Base-by-base conservation (phyloP, 2,797 vertebrate species). In the Myoxocephalus aenaeus region DNA sequence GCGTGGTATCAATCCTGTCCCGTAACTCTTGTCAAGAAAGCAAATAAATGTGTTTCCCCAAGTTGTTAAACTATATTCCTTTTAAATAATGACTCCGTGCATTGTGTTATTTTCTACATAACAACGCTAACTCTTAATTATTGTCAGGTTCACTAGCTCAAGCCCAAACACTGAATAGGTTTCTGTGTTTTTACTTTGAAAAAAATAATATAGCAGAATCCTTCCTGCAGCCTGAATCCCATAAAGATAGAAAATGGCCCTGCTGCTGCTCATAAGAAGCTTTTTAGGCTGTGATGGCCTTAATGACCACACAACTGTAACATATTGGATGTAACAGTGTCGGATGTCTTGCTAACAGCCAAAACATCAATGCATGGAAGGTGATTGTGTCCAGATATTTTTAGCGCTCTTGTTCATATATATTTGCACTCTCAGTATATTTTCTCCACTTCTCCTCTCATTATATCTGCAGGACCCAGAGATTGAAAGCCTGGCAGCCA, bases 401-500 rank as follows among this genome's bases (percentile, higher is more conserved):
- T 65, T 34, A 34, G 38, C 69, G 57, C 17, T 69, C n/a, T 4
- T 61, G 29, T 62, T 20, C 20, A 5, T 68, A 17, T 66, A 69
- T 59, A 17, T 75, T 70, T 84, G 36, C 46, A n/a, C 57, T 73
- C 53, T 57, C 17, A 40, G 32, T 63, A 4, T 62, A 15, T 63
- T 42, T 46, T 67, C 34, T 77, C 34, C 9, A 70, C 65, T 83
- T 67, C 34, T 77, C 34, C 9, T 71, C 65, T 83, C 71, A 53
- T 83, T 89, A 18, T 74, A 62, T 86, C 70, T 80, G 62, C 85
- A 96, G 95, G 95, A 96, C 36, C 82, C 86, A n/a, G 97, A 98
- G 86, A 95, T 99, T 80, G 97, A 98, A 86, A 97, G 96, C 77
- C 93, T 99, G 87, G 97, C 97, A 0, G 94, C 96, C 89, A 99